phyloP scores from a whole-genome alignment of 2,113 vertebrate genomes.

The Bujurquina vittata region DNA sequence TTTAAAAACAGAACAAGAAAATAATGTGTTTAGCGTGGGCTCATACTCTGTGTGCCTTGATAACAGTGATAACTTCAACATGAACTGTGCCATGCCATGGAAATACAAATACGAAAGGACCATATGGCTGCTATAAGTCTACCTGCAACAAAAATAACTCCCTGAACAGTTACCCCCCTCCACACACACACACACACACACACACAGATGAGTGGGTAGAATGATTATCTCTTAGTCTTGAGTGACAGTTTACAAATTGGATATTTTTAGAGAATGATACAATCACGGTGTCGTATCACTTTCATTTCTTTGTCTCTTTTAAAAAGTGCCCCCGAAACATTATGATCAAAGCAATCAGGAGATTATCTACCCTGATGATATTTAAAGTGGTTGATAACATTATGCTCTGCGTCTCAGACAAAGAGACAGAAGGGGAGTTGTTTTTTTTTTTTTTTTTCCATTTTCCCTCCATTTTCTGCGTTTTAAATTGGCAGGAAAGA shows the following conservation, averaged over 20 bases:
- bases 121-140: slow-evolving; percentile 72
- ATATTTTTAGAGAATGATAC: slow-evolving; percentile 56
- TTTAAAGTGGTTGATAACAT: slow-evolving; percentile 40
- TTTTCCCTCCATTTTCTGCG: neutral
- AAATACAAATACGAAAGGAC: slow-evolving; percentile 60
- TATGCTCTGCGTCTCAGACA: slow-evolving; percentile 13
- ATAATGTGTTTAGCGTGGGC: slow-evolving; percentile 25
- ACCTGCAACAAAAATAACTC: slow-evolving; percentile 66
- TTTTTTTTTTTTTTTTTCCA: neutral
- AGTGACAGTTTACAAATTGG: slow-evolving; percentile 52
- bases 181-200: neutral
- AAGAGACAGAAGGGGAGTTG: neutral
- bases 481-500: slow-evolving; percentile 25
- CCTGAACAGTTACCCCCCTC: slow-evolving; percentile 46
- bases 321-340: slow-evolving; percentile 51
- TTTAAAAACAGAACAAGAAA: slow-evolving; percentile 45
- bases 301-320: slow-evolving; percentile 43
- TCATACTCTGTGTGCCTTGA: slow-evolving; percentile 65
- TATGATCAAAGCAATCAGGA: slow-evolving; percentile 56
- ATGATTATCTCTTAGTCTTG: slow-evolving; percentile 1
- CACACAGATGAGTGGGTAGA: slow-evolving; percentile 21
- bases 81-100: slow-evolving; percentile 31
- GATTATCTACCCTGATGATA: slow-evolving; percentile 55
- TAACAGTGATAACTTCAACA: slow-evolving; percentile 65
- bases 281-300: slow-evolving; percentile 47